These are phyloP conservation scores for Plebejus anna DNA, from an alignment of 2,888 invertebrate species.

Conservation along the genomic window DNA sequence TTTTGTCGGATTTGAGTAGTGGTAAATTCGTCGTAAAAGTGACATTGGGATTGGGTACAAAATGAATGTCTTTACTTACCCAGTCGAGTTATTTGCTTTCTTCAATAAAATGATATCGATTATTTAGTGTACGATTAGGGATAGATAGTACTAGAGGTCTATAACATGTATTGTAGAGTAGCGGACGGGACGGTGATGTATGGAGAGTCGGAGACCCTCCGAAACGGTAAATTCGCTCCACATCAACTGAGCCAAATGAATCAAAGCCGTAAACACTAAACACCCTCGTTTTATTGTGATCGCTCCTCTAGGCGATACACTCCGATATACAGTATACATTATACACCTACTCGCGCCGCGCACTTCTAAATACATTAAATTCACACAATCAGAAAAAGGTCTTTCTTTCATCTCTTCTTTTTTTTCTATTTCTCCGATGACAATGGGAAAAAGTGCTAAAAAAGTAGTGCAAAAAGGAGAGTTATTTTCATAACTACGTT, in stretches of 20 bases:
- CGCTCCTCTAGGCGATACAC: not conserved
- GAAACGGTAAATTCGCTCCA: not conserved
- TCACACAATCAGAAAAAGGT: too few species aligned
- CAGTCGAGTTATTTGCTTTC: too few species aligned
- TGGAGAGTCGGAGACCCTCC: not conserved
- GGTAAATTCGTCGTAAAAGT: too few species aligned
- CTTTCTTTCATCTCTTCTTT: too few species aligned
- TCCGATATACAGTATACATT: not conserved
- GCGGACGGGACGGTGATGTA: not conserved
- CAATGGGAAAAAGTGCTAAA: not conserved
- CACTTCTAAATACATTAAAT: too few species aligned
- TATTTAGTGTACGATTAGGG: not conserved
- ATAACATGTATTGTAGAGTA: not conserved
- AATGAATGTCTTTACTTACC: too few species aligned
- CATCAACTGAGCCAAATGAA: not conserved
- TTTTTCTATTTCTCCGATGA: not conserved
- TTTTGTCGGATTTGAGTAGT: too few species aligned
- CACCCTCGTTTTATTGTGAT: not conserved
- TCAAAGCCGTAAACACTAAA: not conserved
- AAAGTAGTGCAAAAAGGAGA: not conserved
- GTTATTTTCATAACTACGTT: not conserved
- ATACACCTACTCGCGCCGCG: not conserved
- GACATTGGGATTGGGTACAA: too few species aligned
- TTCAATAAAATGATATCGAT: too few species aligned
- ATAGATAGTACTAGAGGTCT: not conserved